Base-by-base conservation (phyloP, 1,140 invertebrate genomes). In the Gonatopus flavifemur region DNA sequence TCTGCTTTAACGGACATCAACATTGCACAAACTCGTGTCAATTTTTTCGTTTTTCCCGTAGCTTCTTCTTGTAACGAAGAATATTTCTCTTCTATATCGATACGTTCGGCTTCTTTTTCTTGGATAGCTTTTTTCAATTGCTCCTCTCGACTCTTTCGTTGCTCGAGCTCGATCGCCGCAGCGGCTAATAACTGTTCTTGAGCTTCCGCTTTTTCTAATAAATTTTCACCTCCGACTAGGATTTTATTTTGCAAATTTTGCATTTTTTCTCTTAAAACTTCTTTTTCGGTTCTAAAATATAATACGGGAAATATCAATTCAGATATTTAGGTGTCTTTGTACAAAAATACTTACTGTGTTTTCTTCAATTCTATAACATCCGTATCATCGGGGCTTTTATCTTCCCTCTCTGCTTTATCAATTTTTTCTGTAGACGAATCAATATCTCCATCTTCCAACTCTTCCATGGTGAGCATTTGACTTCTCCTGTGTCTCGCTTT, bases 71-170 rank as follows among this genome's bases (percentile, higher is more conserved):
- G 93, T 0, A 98, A 78, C 39, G 85, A 89, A 0, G 90, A 91
- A 77, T 98, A 98, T 51, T 94, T 90, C 73, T 98, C 96, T 76
- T 98, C 96, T 37, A 98, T 90, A 66, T 98, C 92, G 15, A 98
- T 83, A 44, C 93, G 83, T 74, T 98, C 96, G 2, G 91, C 86
- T 82, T 92, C 91, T 78, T 95, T 96, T 70, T 93, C 85, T 66
- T 91, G 83, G 37, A 95, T 78, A 33, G 88, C 85, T 60, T 88
- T 86, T 54, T 89, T 85, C 12, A 99, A 77, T 50, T 91, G 83
- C 56, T 89, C 84, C 70, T 98, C 94, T 53, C 88, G 88, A 35
- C 87, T 82, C 45, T 89, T 87, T 30, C 93, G 78, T 58, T 88
- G 84, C 63, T 97, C 91, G 35, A 99, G 78, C 73, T 99, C 96